Conservation (phyloP, 1,140 invertebrate species). For the Melitaea cinxia region DNA sequence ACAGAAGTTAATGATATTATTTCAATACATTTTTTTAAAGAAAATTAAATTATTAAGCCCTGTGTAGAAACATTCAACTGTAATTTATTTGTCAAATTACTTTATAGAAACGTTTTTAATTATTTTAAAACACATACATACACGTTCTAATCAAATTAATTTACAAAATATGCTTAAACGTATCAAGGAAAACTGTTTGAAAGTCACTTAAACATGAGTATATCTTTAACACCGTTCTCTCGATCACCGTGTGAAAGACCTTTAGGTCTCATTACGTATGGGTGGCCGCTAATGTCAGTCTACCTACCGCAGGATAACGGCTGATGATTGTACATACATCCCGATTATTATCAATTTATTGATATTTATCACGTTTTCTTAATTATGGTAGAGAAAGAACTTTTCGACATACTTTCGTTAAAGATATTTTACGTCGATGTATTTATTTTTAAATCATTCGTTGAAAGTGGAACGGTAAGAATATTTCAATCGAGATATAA, state of each 20-base stretch:
- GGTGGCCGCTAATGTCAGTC: conserved; percentile 43
- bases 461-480: too few relatives aligned
- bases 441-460: not conserved
- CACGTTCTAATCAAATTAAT: too few relatives aligned
- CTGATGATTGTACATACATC: conserved; percentile 13
- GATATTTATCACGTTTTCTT: conserved; percentile 29
- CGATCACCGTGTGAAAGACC: conserved; percentile 2
- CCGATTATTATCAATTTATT: conserved; percentile 37
- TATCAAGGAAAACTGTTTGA: not conserved
- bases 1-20: too few relatives aligned
- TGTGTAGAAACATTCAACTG: too few relatives aligned
- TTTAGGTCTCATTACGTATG: conserved; percentile 26
- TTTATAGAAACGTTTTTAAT: too few relatives aligned
- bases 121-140: too few relatives aligned
- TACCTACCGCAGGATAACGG: conserved; percentile 18
- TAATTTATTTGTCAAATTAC: too few relatives aligned
- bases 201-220: not conserved
- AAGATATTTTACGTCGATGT: not conserved
- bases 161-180: not conserved
- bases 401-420: conserved; percentile 6
- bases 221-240: not conserved
- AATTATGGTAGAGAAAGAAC: conserved; percentile 4
- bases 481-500: too few relatives aligned
- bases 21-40: too few relatives aligned
- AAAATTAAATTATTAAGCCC: too few relatives aligned